Evolutionary conservation across 2,113 vertebrate genomes (phyloP), one percentile per base, ranked within the genome.

Genomic region (Pedetes capensis): DNA sequence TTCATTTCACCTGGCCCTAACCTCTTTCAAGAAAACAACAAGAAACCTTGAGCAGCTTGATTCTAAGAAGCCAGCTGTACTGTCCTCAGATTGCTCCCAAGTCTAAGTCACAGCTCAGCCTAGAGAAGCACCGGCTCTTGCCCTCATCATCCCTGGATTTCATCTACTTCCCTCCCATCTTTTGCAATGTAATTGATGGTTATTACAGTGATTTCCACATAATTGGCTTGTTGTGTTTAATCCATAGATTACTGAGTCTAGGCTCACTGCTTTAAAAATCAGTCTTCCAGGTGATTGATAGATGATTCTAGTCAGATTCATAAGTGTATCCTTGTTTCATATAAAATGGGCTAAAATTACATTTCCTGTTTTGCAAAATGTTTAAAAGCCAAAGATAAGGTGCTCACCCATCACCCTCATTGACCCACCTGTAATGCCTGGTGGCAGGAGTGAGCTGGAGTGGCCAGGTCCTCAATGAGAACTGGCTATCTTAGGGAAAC

Each of bases 371-470:
- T 84, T 44, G 29, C 74, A 51, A 61, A 76, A 78, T 72, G 32
- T 80, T 90, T 89, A 29, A 87, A 81, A 5, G 8, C 22, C 74
- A 72, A 85, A 91, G 42, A 49, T 68, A 76, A 90, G 93, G 89
- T 69, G 10, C 87, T 81, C 32, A 53, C 16, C 17, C 16, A 22
- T 88, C 12, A 55, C 6, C 49, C n/a, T 79, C 57, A 17, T n/a
- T 61, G 11, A 22, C 22, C 18, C 29, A 14, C 3, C n/a, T 14
- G 16, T 20, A 39, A 59, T 61, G 1, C 25, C 22, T 79, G 10
- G 39, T 39, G 37, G 16, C 32, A 23, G 29, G 49, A 72, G 14
- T 53, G 22, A 75, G 2, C 29, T 81, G 18, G 3, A 42, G 23
- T 83, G 8, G 1, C 16, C 22, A 32, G 32, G 6, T 80, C 4